A percentile compares a stretch with the other conserved stretches of the same genome.
These are phyloP conservation scores for Himalopsyche tibetana DNA, from an alignment of 2,888 invertebrate genomes.

Conservation along the genomic window DNA sequence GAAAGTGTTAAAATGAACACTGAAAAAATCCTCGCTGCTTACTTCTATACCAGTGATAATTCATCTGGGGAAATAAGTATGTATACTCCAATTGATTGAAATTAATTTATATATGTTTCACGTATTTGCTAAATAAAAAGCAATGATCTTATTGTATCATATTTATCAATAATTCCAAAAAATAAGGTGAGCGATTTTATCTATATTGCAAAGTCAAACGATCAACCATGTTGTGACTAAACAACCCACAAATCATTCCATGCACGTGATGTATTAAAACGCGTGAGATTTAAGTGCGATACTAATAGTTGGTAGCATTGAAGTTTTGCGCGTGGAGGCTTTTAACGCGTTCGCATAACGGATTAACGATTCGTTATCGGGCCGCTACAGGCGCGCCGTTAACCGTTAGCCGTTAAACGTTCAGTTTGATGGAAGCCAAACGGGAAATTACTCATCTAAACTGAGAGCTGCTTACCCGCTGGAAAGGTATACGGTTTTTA, in stretches of 20 bases:
- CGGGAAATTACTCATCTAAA: constrained; percentile 28
- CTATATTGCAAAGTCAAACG: background rate
- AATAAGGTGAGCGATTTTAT: no score
- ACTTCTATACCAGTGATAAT: no score
- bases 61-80: no score
- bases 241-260: background rate
- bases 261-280: constrained; percentile 30
- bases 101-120: no score
- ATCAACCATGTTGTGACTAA: background rate
- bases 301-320: constrained; percentile 51
- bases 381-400: constrained; percentile 61
- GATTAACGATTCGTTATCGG: constrained; percentile 65
- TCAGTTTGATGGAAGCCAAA: constrained; percentile 26
- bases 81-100: no score
- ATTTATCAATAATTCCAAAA: no score
- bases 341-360: constrained; percentile 60
- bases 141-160: no score
- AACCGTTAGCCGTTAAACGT: constrained; percentile 56
- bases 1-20: no score
- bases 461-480: background rate
- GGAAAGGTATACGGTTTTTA: background rate
- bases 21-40: no score
- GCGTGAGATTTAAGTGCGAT: constrained; percentile 48
- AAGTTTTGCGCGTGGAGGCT: constrained; percentile 36
- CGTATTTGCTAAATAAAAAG: no score